Base-by-base conservation (phyloP, 2,797 vertebrate species). In the Pristis pectinata region DNA sequence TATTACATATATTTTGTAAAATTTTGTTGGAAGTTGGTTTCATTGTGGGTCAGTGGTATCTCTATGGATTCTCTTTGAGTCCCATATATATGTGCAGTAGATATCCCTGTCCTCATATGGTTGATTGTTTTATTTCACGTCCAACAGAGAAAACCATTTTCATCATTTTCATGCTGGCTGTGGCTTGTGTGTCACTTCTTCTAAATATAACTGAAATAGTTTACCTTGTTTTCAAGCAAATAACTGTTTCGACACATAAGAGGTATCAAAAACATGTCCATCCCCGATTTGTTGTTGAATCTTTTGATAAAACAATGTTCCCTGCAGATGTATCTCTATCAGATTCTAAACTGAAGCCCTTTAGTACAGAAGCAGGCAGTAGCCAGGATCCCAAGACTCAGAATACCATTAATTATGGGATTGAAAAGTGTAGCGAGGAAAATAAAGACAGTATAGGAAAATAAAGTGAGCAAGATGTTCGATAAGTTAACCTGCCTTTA, bases 111-210 rank as follows among this genome's bases (percentile, higher is more conserved):
- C 98, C 98, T 0, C 98, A 99, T 95, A 95, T 96, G 59, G 98
- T 99, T 95, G 98, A 99, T 96, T 99, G 99, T 96, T 99, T 98
- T 95, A 97, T 99, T 95, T 99, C 99, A 22, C 97, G 98, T 94
- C 98, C 99, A 6, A 99, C 98, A 0, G 99, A 99, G 97, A 99
- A 99, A 95, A 99, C 97, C 0, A 96, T 99, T 95, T 98, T 99
- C 96, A 99, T 99, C 96, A 98, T 99, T 97, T 99, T 99, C 96
- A 99, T 99, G 99, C 96, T 99, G 96, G 98, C 98, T 95, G 97
- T 99, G 2, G 98, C 98, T 2, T 82, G 98, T 0, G 96, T 99
- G 82, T 99, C 99, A 22, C 97, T 99, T 19, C 49, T 96, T 83
- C 97, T 99, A 94, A 98, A 98, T 95, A 34, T 99, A 70, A 95